Conservation (phyloP, 1,140 invertebrate genomes). For the Drosophila pandora region DNA sequence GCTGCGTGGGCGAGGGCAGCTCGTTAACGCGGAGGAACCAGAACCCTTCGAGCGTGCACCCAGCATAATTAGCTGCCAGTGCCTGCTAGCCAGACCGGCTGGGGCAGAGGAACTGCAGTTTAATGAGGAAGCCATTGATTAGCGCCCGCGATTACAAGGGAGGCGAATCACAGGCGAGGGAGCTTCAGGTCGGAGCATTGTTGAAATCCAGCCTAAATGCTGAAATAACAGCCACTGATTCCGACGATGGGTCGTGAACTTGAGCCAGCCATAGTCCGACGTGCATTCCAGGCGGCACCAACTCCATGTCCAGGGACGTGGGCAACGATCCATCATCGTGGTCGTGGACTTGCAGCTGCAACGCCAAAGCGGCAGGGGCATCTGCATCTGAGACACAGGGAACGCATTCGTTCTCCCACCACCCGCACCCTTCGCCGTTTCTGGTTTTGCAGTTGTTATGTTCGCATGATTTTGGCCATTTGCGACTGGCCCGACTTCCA, state of each 20-base stretch:
- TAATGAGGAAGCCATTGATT: slow-evolving; percentile 67
- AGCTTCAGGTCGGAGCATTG: background rate
- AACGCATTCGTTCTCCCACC: slow-evolving; percentile 69
- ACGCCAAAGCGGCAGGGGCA: slow-evolving; percentile 10
- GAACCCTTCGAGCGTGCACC: slow-evolving; percentile 55
- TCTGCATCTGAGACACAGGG: slow-evolving; percentile 67
- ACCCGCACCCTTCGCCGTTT: slow-evolving; percentile 5
- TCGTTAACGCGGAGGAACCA: slow-evolving; percentile 13
- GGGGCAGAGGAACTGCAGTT: slow-evolving; percentile 52
- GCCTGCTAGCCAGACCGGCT: background rate
- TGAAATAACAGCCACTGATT: slow-evolving; percentile 8
- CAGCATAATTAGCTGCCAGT: slow-evolving; percentile 63
- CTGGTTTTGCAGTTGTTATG: slow-evolving; percentile 30
- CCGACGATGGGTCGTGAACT: slow-evolving; percentile 46
- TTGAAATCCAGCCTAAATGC: background rate
- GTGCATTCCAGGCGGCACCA: slow-evolving; percentile 48
- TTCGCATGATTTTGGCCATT: slow-evolving; percentile 80
- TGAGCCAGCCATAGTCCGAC: slow-evolving; percentile 30
- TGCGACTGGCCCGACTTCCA: slow-evolving; percentile 45
- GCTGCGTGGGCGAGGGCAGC: slow-evolving; percentile 32
- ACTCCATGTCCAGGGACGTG: slow-evolving; percentile 53
- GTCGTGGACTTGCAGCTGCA: slow-evolving; percentile 22
- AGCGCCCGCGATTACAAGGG: slow-evolving; percentile 39
- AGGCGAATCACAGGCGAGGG: slow-evolving; percentile 1
- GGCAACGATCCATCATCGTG: slow-evolving; percentile 74